Percentiles rank a stretch among this genome's conserved stretches.
These are phyloP conservation scores for Limnephilus marmoratus DNA, from an alignment of 2,888 invertebrate species.

Conservation along the genomic window DNA sequence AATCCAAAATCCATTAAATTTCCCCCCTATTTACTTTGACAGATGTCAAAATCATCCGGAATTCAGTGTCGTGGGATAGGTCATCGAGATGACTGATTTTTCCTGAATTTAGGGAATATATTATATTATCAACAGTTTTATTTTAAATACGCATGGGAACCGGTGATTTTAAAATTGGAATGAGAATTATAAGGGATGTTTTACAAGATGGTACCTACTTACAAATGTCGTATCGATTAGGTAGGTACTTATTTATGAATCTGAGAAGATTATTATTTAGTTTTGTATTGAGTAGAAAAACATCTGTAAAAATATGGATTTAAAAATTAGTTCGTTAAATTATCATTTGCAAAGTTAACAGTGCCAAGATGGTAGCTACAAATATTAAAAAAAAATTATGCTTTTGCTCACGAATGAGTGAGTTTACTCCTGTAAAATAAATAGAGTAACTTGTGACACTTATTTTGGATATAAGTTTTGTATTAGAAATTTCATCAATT, in stretches of 20 bases:
- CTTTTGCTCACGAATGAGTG: too few relatives aligned
- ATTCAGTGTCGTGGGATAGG: constrained; percentile 33
- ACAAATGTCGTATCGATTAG: background rate
- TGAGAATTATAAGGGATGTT: background rate
- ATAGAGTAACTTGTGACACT: too few relatives aligned
- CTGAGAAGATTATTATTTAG: too few relatives aligned
- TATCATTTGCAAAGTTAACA: too few relatives aligned
- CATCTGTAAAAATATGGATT: too few relatives aligned
- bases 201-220: background rate
- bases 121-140: background rate
- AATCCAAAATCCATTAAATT: background rate
- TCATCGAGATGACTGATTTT: background rate
- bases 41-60: background rate
- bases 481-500: too few relatives aligned
- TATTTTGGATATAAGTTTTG: too few relatives aligned
- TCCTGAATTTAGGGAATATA: constrained; percentile 1
- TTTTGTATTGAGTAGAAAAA: too few relatives aligned
- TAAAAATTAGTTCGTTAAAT: too few relatives aligned
- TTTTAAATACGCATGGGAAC: constrained; percentile 11
- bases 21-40: constrained; percentile 13
- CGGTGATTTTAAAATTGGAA: background rate
- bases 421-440: too few relatives aligned
- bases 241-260: background rate
- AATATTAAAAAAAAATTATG: too few relatives aligned
- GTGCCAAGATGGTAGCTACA: too few relatives aligned